Conservation (phyloP, 2,888 invertebrate species). For the Ariolimax columbianus region DNA sequence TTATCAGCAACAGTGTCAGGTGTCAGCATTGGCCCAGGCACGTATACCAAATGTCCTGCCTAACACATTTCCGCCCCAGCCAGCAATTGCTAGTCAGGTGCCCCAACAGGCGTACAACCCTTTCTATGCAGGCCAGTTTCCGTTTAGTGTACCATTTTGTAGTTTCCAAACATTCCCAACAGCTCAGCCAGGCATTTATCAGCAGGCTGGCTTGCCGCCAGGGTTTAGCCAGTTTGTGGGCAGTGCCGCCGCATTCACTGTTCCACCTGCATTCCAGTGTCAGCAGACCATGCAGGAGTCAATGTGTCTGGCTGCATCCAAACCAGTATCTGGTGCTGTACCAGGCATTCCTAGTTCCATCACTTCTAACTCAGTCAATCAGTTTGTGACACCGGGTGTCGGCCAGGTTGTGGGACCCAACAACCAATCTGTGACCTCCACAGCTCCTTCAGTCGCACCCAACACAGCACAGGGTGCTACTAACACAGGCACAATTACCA, state of each 20-base stretch:
- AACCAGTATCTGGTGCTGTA: neutral
- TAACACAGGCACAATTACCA: neutral
- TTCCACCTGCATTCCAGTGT: constrained; percentile 25
- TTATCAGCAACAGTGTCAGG: constrained; percentile 51
- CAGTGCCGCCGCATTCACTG: constrained; percentile 4
- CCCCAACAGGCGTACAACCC: constrained; percentile 19
- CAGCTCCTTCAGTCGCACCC: neutral
- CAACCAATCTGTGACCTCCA: constrained; percentile 1
- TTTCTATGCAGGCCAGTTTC: constrained; percentile 34
- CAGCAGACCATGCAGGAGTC: constrained; percentile 25
- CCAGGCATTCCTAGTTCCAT: constrained; percentile 2
- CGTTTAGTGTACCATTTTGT: constrained; percentile 36
- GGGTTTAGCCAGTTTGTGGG: constrained; percentile 28
- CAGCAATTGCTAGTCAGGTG: neutral
- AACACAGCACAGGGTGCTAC: neutral
- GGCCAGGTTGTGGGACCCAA: neutral
- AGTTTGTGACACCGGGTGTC: neutral
- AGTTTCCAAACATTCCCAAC: constrained; percentile 47
- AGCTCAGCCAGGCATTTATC: constrained; percentile 32
- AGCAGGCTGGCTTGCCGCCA: constrained; percentile 24
- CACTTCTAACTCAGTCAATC: neutral
- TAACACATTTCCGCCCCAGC: constrained; percentile 2
- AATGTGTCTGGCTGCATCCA: neutral
- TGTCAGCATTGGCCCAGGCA: constrained; percentile 6
- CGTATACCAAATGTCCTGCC: neutral